phyloP scores from a whole-genome alignment of 2,113 vertebrate genomes.

The Oxyura jamaicensis region DNA sequence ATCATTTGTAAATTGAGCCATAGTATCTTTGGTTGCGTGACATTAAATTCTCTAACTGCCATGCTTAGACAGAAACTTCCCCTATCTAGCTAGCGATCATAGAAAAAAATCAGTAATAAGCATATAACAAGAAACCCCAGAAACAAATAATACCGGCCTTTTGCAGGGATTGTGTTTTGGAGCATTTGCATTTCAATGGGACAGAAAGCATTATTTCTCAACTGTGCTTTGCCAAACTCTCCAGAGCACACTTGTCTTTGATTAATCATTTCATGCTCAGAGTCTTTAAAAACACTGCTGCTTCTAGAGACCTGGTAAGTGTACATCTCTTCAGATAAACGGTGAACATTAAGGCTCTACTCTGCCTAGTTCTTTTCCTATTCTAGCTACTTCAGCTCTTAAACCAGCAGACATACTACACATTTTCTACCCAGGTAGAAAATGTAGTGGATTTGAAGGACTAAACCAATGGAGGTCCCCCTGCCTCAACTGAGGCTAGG shows the following conservation, averaged over 20 bases:
- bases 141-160: slow-evolving; percentile 3
- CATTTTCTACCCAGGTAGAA: not conserved
- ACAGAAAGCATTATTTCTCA: slow-evolving; percentile 45
- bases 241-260: slow-evolving; percentile 56
- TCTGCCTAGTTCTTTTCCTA: not conserved
- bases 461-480: not conserved
- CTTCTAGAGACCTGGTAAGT: slow-evolving; percentile 38
- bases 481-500: not conserved
- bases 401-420: not conserved
- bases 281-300: slow-evolving; percentile 44
- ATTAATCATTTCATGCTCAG: slow-evolving; percentile 59
- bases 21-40: not conserved
- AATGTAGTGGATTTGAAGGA: not conserved
- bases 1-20: not conserved
- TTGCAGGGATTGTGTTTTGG: slow-evolving; percentile 8
- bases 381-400: not conserved
- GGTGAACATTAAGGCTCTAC: not conserved
- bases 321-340: slow-evolving; percentile 1
- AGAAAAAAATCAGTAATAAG: not conserved
- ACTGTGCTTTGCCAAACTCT: slow-evolving; percentile 42
- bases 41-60: not conserved
- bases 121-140: slow-evolving; percentile 9
- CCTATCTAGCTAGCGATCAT: not conserved
- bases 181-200: slow-evolving; percentile 71
- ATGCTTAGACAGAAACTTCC: not conserved